phyloP scores from a whole-genome alignment of 2,888 invertebrate species.

The Parthenolecanium corni region DNA sequence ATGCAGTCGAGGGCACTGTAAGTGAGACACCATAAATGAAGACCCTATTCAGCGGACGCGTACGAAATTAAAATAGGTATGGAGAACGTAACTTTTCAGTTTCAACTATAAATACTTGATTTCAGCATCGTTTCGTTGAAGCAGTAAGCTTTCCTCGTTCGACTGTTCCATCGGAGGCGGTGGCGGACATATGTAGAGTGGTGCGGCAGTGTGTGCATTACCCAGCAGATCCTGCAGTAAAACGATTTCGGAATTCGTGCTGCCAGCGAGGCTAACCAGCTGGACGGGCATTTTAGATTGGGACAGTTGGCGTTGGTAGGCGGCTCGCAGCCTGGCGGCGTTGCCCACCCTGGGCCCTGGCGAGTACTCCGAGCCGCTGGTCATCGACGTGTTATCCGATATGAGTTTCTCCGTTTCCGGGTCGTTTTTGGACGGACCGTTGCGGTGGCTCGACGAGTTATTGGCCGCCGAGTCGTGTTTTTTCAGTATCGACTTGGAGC shows the following conservation, averaged over 20 bases:
- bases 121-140: constrained; percentile 29
- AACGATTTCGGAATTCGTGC: constrained; percentile 36
- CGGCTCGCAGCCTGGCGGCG: constrained; percentile 31
- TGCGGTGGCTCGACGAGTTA: constrained; percentile 35
- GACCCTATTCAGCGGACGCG: background rate
- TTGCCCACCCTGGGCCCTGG: constrained; percentile 34
- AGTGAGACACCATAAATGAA: background rate
- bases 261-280: constrained; percentile 33
- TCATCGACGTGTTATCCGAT: constrained; percentile 50
- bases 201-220: constrained; percentile 34
- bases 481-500: constrained; percentile 65
- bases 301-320: constrained; percentile 11
- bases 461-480: constrained; percentile 48
- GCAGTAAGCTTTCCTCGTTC: constrained; percentile 43
- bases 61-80: background rate
- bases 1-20: too few relatives aligned
- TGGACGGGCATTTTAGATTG: constrained; percentile 32
- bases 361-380: constrained; percentile 42
- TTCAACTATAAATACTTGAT: constrained; percentile 17
- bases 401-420: constrained; percentile 65
- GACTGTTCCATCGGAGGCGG: constrained; percentile 45
- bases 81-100: background rate
- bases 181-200: constrained; percentile 45
- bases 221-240: constrained; percentile 41
- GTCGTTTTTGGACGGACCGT: constrained; percentile 44